phyloP scores from a whole-genome alignment of 2,113 vertebrate genomes.

The Rattus norvegicus region DNA sequence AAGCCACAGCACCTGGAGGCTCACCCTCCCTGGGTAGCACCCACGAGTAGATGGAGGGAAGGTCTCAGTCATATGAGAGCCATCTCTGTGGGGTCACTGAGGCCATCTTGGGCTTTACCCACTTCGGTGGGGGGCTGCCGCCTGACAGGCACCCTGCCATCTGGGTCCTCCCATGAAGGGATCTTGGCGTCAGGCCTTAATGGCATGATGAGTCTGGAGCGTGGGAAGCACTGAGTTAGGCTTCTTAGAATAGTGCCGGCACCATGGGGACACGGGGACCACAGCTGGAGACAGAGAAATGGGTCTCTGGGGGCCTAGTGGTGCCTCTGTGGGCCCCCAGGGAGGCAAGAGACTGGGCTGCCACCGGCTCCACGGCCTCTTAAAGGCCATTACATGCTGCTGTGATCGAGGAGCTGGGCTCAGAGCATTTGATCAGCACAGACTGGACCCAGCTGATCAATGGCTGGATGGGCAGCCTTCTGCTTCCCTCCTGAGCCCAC shows the following conservation, averaged over 20 bases:
- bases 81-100: conserved; percentile 24
- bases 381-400: conserved; percentile 84
- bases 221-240: conserved; percentile 66
- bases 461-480: conserved; percentile 77
- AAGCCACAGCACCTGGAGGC: accelerated
- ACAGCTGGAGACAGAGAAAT: conserved; percentile 79
- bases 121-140: conserved; percentile 74
- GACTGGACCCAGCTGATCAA: conserved; percentile 82
- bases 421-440: conserved; percentile 65
- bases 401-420: conserved; percentile 69
- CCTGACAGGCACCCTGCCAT: conserved; percentile 75
- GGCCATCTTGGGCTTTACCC: conserved; percentile 61
- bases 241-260: conserved; percentile 66
- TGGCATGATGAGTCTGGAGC: conserved; percentile 76
- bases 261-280: conserved; percentile 46
- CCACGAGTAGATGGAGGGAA: conserved; percentile 48
- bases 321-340: conserved; percentile 67
- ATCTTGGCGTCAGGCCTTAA: conserved; percentile 74
- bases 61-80: not conserved
- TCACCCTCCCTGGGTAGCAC: not conserved
- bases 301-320: conserved; percentile 80
- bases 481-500: conserved; percentile 27
- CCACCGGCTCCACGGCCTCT: conserved; percentile 72
- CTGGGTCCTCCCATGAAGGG: conserved; percentile 18
- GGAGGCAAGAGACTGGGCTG: conserved; percentile 45